Evolutionary conservation across 1,140 invertebrate species (phyloP).

Genomic region (Caerostris extrusa): DNA sequence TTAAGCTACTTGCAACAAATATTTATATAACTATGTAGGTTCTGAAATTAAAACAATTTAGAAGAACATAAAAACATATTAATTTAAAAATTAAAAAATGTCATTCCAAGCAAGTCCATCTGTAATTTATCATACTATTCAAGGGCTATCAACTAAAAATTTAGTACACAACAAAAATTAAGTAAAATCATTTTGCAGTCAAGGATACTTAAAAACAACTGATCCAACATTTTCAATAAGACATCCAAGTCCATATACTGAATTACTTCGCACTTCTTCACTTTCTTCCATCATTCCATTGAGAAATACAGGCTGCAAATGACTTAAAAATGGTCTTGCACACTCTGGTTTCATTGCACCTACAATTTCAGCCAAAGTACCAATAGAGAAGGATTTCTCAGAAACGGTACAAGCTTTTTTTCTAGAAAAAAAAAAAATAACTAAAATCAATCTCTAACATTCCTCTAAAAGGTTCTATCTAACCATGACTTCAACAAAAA

Average conservation of each 20-base stretch:
- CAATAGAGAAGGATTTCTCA: conserved; percentile 88
- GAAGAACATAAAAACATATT: too few relatives aligned
- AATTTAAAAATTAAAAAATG: too few relatives aligned
- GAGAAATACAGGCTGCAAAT: conserved; percentile 86
- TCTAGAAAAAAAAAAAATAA: conserved; percentile 50
- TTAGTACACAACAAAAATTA: background rate
- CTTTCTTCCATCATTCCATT: conserved; percentile 85
- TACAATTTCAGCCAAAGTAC: conserved; percentile 88
- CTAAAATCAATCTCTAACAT: too few relatives aligned
- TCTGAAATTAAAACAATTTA: too few relatives aligned
- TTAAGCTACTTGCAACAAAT: too few relatives aligned
- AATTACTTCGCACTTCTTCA: conserved; percentile 89
- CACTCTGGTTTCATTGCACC: conserved; percentile 83
- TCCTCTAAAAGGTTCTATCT: too few relatives aligned
- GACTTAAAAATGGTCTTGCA: conserved; percentile 84
- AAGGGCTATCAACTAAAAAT: background rate
- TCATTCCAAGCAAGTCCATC: too few relatives aligned
- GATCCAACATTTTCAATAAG: conserved; percentile 86
- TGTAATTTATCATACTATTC: too few relatives aligned
- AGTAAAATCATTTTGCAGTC: conserved; percentile 52
- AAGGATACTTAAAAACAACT: conserved; percentile 85
- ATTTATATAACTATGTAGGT: too few relatives aligned
- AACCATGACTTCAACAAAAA: too few relatives aligned
- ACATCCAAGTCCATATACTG: conserved; percentile 89
- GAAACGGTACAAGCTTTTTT: conserved; percentile 82